A percentile compares a stretch with the other conserved stretches of the same genome.
Evolutionary conservation across 2,797 vertebrate species (phyloP).

Genomic region (Gephyroberyx darwinii): DNA sequence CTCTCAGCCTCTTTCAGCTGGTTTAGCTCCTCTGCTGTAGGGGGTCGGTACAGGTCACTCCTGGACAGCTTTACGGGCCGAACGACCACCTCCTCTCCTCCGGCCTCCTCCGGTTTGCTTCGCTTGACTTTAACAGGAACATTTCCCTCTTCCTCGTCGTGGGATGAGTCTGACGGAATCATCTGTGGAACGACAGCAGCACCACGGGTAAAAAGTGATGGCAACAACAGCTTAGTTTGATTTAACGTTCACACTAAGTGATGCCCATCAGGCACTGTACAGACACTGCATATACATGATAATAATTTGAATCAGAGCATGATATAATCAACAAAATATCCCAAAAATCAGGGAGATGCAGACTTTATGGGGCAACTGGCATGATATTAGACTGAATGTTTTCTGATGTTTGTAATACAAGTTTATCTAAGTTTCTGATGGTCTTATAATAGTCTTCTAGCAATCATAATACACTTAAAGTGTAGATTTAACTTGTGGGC

Average conservation of each 20-base stretch:
- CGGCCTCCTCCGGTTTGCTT: constrained; percentile 53
- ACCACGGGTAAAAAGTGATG: not conserved
- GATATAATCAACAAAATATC: no score
- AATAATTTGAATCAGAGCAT: no score
- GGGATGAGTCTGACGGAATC: constrained; percentile 36
- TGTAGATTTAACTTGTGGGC: not conserved
- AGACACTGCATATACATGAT: no score
- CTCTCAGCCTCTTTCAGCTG: constrained; percentile 93
- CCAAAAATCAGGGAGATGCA: no score
- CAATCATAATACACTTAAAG: no score
- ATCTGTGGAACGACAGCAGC: constrained; percentile 58
- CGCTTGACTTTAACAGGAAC: constrained; percentile 68
- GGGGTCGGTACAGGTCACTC: constrained; percentile 89
- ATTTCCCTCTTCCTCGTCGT: constrained; percentile 33
- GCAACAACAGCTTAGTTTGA: not conserved
- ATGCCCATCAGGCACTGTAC: no score
- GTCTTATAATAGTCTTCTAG: no score
- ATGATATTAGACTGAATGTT: no score
- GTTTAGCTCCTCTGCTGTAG: constrained; percentile 91
- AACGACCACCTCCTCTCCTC: constrained; percentile 58
- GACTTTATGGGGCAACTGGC: no score
- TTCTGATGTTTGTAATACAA: not conserved
- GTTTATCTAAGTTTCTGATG: no score
- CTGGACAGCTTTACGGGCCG: constrained; percentile 86
- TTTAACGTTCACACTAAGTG: not conserved